Conservation (phyloP, 2,797 vertebrate species). For the Lophius americanus region DNA sequence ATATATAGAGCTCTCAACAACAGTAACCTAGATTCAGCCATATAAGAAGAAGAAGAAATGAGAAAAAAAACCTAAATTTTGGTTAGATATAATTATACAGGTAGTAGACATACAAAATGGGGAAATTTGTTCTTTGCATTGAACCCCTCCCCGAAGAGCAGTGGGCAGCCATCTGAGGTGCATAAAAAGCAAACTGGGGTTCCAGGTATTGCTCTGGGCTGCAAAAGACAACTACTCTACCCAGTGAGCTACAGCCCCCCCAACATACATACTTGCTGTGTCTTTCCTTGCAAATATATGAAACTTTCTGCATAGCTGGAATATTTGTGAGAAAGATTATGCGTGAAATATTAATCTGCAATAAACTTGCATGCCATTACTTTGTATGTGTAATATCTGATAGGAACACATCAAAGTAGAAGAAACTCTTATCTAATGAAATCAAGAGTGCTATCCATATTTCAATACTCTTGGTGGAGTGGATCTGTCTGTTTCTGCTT, state of each 20-base stretch:
- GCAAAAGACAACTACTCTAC: too few species aligned
- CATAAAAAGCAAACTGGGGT: too few species aligned
- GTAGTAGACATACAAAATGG: too few species aligned
- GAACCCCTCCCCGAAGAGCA: too few species aligned
- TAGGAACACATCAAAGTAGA: slow-evolving; percentile 48
- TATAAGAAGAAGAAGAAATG: too few species aligned
- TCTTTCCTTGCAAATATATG: neutral
- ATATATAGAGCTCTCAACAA: slow-evolving; percentile 28
- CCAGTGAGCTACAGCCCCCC: too few species aligned
- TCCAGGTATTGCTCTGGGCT: too few species aligned
- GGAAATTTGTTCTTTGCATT: too few species aligned
- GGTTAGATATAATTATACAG: too few species aligned
- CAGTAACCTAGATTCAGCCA: slow-evolving; percentile 13
- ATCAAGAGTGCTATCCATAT: slow-evolving; percentile 50
- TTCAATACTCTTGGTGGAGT: slow-evolving; percentile 55
- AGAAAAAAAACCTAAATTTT: too few species aligned
- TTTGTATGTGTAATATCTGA: slow-evolving; percentile 49
- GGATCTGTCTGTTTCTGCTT: slow-evolving; percentile 52
- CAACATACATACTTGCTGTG: neutral
- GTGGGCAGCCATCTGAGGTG: too few species aligned
- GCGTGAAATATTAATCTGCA: neutral
- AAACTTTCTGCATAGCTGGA: slow-evolving; percentile 5
- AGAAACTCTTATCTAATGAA: slow-evolving; percentile 48
- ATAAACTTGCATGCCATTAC: slow-evolving; percentile 36
- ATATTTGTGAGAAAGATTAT: slow-evolving; percentile 5